phyloP scores from a whole-genome alignment of 2,888 invertebrate genomes.

The Drosophila emarginata region DNA sequence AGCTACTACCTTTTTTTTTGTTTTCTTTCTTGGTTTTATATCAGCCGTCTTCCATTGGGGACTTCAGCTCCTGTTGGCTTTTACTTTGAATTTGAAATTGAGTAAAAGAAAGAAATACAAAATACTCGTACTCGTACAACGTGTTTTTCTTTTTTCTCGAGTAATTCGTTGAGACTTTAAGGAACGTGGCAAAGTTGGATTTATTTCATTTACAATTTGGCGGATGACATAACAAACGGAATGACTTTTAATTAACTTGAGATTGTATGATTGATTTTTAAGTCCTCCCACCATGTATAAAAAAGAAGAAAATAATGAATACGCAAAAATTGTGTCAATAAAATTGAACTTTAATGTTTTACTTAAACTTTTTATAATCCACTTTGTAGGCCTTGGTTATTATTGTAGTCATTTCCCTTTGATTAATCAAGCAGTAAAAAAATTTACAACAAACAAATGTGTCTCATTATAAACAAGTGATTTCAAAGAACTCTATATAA shows the following conservation, averaged over 20 bases:
- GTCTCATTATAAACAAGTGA: constrained; percentile 26
- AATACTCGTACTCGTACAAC: neutral
- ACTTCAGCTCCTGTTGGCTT: constrained; percentile 35
- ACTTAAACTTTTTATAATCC: neutral
- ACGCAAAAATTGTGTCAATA: neutral
- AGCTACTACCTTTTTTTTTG: constrained; percentile 22
- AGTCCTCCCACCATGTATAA: neutral
- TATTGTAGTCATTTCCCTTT: neutral
- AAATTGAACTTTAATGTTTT: neutral
- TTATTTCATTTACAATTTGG: constrained; percentile 26
- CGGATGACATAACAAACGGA: constrained; percentile 28
- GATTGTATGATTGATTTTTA: neutral
- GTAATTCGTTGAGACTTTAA: neutral
- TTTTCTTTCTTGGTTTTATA: constrained; percentile 3
- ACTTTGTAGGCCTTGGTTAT: neutral
- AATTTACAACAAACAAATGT: constrained; percentile 39
- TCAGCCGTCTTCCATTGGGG: neutral
- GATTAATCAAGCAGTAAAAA: constrained; percentile 35
- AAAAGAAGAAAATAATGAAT: neutral
- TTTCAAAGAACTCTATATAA: constrained; percentile 21
- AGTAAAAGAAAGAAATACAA: constrained; percentile 16
- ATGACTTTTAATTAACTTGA: constrained; percentile 18
- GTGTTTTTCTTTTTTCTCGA: constrained; percentile 2
- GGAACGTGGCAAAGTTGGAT: constrained; percentile 18
- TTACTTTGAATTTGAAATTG: constrained; percentile 52